phyloP scores from a whole-genome alignment of 2,888 invertebrate genomes.

The Orchesella flavescens region DNA sequence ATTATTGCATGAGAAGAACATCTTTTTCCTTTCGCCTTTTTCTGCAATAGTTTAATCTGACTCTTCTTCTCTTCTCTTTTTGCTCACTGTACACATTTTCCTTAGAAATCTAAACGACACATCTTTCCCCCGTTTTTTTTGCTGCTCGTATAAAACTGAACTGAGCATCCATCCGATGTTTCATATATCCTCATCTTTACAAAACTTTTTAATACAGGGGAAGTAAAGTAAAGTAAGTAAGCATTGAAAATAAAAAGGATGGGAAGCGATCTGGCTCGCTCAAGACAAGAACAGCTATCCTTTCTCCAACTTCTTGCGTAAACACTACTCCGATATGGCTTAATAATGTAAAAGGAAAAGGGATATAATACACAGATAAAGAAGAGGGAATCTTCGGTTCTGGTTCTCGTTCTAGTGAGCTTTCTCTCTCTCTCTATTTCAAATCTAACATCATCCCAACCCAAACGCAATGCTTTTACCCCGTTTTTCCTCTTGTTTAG shows the following conservation, averaged over 20 bases:
- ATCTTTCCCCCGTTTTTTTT: conserved; percentile 40
- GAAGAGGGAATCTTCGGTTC: not conserved
- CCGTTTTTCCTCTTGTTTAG: no score
- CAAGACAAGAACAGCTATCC: not conserved
- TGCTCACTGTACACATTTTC: conserved; percentile 7
- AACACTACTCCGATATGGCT: no score
- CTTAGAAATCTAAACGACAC: conserved; percentile 54
- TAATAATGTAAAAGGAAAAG: not conserved
- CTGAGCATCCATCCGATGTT: conserved; percentile 27
- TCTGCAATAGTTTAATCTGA: conserved; percentile 37
- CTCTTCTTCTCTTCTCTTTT: conserved; percentile 4
- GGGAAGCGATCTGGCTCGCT: no score
- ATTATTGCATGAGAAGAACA: conserved; percentile 4
- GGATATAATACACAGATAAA: conserved; percentile 2
- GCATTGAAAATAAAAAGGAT: conserved; percentile 16
- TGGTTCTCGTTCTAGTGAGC: not conserved
- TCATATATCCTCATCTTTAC: conserved; percentile 18
- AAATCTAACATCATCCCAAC: no score
- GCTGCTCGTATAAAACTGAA: not conserved
- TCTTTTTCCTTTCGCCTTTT: conserved; percentile 24
- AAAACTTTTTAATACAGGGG: conserved; percentile 13
- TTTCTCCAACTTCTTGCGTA: not conserved
- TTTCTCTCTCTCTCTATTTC: no score
- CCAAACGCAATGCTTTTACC: no score
- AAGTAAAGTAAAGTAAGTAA: no score